Base-by-base conservation (phyloP, 1,140 invertebrate species). In the Cydia fagiglandana region DNA sequence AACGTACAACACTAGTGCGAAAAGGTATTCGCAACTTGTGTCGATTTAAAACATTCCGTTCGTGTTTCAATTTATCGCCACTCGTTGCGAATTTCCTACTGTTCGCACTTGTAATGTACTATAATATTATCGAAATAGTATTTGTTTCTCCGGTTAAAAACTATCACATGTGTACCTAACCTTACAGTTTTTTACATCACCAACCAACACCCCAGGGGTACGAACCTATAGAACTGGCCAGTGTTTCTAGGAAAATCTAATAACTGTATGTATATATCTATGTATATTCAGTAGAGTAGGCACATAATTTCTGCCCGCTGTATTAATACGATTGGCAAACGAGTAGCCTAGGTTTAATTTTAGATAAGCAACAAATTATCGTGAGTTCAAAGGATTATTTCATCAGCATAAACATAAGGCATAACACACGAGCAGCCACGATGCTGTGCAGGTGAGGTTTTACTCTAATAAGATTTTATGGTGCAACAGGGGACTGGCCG, bases 381-480 rank as follows among this genome's bases (percentile, higher is more conserved):
- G 66, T 15, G 66, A 17, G 66, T 70, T 70, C 66, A 70, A 70
- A 38, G 34, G 66, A 70, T 70, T 70, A 70, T 41, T 61, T 61
- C 56, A 61, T 61, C 56, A 61, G 56, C 56, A 61, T 70, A 70
- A 70, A 70, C 30, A 70, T 70, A 70, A 70, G 66, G 66, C 66
- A 38, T 24, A 70, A 61, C 56, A 61, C n/a, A 61, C 56, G 56
- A 17, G 66, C 34, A 38, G 17, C 45, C 66, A 70, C 56, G 56
- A 24, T 61, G 56, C 56, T 70, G 64, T 41, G 64, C 64, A 38
- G 34, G 28, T 41, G 45, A 70, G 30, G 66, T 45, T 70, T 70
- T 70, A 70, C 66, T 38, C 30, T 45, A 70, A 70, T 70, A 70
- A 70, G 66, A 70, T 70, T 70, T 70, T 70, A 70, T 70, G 38